These are phyloP conservation scores for Pocillopora meandrina DNA, from an alignment of 92 coral and sea anemone genomes.

Conservation along the genomic window DNA sequence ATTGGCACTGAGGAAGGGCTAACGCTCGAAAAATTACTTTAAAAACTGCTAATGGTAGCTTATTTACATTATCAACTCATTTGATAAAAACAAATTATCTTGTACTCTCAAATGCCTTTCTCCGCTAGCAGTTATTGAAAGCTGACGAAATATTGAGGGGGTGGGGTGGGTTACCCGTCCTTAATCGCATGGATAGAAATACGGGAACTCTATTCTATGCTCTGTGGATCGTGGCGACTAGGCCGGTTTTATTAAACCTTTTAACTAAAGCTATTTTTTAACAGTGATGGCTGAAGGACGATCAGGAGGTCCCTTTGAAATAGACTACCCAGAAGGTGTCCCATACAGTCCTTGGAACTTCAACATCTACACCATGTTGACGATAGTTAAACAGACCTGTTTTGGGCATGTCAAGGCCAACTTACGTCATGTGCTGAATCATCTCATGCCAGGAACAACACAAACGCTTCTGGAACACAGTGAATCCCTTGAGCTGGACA, in stretches of 20 bases:
- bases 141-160: too few species aligned
- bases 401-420: slow-evolving; percentile 25
- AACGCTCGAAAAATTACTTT: too few species aligned
- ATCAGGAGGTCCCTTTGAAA: slow-evolving; percentile 29
- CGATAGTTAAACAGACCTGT: slow-evolving; percentile 47
- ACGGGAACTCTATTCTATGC: too few species aligned
- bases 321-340: slow-evolving; percentile 47
- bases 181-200: too few species aligned
- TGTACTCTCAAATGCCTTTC: too few species aligned
- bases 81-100: too few species aligned
- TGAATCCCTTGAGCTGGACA: slow-evolving; percentile 29
- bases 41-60: too few species aligned
- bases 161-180: too few species aligned
- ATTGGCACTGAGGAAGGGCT: too few species aligned
- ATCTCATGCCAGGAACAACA: slow-evolving; percentile 52
- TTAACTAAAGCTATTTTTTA: background rate
- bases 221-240: too few species aligned
- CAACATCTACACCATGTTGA: slow-evolving; percentile 52
- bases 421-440: slow-evolving; percentile 15
- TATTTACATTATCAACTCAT: too few species aligned
- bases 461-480: slow-evolving; percentile 28
- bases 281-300: slow-evolving; percentile 38
- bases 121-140: too few species aligned
- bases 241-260: background rate
- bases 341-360: slow-evolving; percentile 60